A percentile compares a stretch with the other conserved stretches of the same genome.
Conservation (phyloP, 1,140 invertebrate species). For the Thaumatotibia leucotreta region DNA sequence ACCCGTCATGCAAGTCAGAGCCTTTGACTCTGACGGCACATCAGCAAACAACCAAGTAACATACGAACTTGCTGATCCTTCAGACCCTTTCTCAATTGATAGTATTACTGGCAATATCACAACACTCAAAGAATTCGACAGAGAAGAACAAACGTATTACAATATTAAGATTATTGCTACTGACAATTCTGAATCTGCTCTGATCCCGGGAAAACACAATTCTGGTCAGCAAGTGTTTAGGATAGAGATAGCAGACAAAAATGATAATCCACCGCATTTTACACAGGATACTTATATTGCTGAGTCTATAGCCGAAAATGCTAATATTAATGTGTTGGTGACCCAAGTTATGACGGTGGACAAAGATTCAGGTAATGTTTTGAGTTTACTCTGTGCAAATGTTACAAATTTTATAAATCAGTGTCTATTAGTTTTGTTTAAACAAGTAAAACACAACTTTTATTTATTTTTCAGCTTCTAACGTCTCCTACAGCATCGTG, state of each 20-base stretch:
- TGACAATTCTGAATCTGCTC: conserved; percentile 90
- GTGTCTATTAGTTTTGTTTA: neutral
- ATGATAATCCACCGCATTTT: conserved; percentile 92
- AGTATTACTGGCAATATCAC: conserved; percentile 89
- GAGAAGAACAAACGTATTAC: conserved; percentile 87
- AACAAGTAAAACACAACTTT: neutral
- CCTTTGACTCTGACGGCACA: conserved; percentile 91
- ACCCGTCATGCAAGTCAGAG: conserved; percentile 89
- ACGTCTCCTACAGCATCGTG: conserved; percentile 88
- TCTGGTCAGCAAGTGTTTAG: conserved; percentile 86
- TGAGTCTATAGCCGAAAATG: conserved; percentile 87
- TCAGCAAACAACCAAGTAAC: conserved; percentile 87
- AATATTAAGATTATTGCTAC: conserved; percentile 90
- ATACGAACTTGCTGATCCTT: conserved; percentile 84
- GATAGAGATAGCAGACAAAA: conserved; percentile 93
- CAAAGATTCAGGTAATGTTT: conserved; percentile 81
- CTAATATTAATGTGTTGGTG: conserved; percentile 87
- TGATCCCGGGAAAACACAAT: conserved; percentile 82
- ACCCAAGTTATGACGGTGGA: conserved; percentile 89
- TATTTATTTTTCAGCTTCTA: conserved; percentile 77
- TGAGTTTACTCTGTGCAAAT: neutral
- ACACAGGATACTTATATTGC: conserved; percentile 84
- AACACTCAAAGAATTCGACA: conserved; percentile 86
- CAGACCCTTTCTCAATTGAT: conserved; percentile 87
- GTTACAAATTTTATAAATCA: neutral